Conservation (phyloP, 35 echinoderm and acorn worm genomes). For the Acanthaster planci region DNA sequence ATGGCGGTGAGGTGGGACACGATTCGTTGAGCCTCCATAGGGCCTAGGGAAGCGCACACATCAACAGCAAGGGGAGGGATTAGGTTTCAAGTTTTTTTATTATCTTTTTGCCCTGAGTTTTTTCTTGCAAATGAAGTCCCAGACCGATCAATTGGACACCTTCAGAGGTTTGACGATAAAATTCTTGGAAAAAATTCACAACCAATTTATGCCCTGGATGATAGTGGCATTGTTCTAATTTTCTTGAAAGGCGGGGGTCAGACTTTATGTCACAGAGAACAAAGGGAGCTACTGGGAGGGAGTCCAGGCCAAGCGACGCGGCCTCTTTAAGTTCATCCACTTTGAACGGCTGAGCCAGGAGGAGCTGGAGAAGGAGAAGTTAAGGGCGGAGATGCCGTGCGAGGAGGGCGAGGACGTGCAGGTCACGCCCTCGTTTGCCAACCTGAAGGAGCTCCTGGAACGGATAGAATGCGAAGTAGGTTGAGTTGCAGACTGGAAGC, state of each 20-base stretch:
- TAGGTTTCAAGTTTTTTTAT: too few relatives aligned
- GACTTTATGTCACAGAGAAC: slow-evolving; percentile 34
- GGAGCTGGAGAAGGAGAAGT: slow-evolving; percentile 18
- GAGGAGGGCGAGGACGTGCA: not conserved
- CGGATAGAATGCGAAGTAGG: slow-evolving; percentile 50
- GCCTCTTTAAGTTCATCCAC: slow-evolving; percentile 47
- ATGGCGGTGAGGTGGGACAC: too few relatives aligned
- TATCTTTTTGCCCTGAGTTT: too few relatives aligned
- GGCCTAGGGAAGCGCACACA: too few relatives aligned
- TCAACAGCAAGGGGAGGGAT: too few relatives aligned
- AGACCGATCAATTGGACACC: too few relatives aligned
- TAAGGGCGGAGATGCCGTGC: not conserved
- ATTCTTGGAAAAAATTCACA: too few relatives aligned
- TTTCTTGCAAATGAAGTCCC: too few relatives aligned
- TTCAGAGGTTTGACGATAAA: too few relatives aligned
- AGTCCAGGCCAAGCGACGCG: slow-evolving; percentile 31
- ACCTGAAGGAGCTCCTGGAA: slow-evolving; percentile 36
- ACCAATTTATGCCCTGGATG: too few relatives aligned
- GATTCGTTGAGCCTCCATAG: too few relatives aligned
- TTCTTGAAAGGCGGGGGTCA: slow-evolving; percentile 30
- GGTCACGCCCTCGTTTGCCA: slow-evolving; percentile 27
- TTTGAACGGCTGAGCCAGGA: slow-evolving; percentile 30
- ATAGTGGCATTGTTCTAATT: not conserved
- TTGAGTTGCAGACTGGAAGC: not conserved
- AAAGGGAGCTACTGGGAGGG: slow-evolving; percentile 51